Percentiles rank a stretch among this genome's conserved stretches.
Evolutionary conservation across 2,888 invertebrate species (phyloP).

Genomic region (Quadroppia sp.): DNA sequence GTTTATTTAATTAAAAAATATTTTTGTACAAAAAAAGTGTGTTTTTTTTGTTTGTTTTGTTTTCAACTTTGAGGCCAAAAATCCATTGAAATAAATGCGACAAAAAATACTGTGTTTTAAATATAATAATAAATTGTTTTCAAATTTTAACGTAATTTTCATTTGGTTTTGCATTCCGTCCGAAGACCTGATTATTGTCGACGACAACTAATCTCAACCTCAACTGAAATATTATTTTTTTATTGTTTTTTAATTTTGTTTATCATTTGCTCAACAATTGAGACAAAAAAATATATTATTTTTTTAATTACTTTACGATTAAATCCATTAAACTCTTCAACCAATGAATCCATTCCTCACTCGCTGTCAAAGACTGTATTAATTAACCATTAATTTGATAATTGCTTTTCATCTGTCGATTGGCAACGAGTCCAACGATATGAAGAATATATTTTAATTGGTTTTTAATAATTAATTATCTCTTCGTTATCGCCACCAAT

Average conservation of each 20-base stretch:
- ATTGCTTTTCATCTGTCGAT: too few relatives aligned
- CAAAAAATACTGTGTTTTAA: too few relatives aligned
- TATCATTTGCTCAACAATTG: constrained; percentile 29
- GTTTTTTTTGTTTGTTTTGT: too few relatives aligned
- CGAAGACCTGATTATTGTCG: background rate
- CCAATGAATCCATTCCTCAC: constrained; percentile 10
- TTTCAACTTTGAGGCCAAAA: too few relatives aligned
- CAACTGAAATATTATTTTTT: background rate
- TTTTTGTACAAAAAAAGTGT: too few relatives aligned
- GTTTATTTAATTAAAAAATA: too few relatives aligned
- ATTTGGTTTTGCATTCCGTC: constrained; percentile 15
- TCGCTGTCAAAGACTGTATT: background rate
- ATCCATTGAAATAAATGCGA: too few relatives aligned
- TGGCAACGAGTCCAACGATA: background rate
- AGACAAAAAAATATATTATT: background rate
- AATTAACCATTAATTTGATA: background rate
- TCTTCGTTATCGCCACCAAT: background rate
- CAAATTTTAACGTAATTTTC: background rate
- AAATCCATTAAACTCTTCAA: constrained; percentile 3
- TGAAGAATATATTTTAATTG: background rate
- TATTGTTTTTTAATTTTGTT: background rate
- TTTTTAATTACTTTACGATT: background rate
- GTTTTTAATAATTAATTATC: background rate
- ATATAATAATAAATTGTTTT: too few relatives aligned
- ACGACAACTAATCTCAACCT: background rate